Percentiles rank a stretch among this genome's conserved stretches.
Evolutionary conservation across 53 echinoderm and acorn worm genomes (phyloP).

Genomic region (Arbacia lixula): DNA sequence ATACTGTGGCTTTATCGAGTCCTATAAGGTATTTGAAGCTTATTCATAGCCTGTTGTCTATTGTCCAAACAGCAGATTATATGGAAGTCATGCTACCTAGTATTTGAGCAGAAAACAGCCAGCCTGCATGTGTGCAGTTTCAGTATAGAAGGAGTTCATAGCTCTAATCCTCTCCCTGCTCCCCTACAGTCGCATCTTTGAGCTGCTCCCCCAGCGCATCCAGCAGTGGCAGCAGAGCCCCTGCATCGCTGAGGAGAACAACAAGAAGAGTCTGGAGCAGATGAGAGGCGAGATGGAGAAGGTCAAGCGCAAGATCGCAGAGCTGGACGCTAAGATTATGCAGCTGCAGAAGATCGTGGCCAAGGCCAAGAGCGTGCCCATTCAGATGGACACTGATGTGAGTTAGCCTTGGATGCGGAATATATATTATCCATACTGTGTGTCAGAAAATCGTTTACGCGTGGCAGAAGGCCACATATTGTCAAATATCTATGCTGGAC

Average conservation of each 20-base stretch:
- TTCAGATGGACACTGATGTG: slow-evolving; percentile 74
- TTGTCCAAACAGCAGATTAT: too few species aligned
- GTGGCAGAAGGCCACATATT: too few species aligned
- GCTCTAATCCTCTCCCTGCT: not conserved
- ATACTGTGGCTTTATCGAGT: too few species aligned
- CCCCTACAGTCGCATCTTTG: slow-evolving; percentile 84
- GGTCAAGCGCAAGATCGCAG: slow-evolving; percentile 89
- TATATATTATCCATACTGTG: not conserved
- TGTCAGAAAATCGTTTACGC: too few species aligned
- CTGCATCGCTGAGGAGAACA: slow-evolving; percentile 96
- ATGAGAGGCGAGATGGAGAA: slow-evolving; percentile 91
- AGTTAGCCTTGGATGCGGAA: not conserved
- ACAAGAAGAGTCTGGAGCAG: slow-evolving; percentile 77
- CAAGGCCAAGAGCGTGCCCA: slow-evolving; percentile 79
- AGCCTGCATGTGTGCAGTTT: too few species aligned
- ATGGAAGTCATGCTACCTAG: too few species aligned
- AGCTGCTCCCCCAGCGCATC: slow-evolving; percentile 94
- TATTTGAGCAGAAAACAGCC: too few species aligned
- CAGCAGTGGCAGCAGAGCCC: slow-evolving; percentile 98
- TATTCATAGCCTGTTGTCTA: too few species aligned
- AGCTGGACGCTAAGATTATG: slow-evolving; percentile 85
- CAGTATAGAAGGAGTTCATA: too few species aligned
- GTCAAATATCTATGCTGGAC: too few species aligned
- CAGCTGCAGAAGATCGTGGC: slow-evolving; percentile 80
- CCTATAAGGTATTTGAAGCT: too few species aligned